phyloP scores from a whole-genome alignment of 1,140 invertebrate genomes.

The Drosophila dunni region DNA sequence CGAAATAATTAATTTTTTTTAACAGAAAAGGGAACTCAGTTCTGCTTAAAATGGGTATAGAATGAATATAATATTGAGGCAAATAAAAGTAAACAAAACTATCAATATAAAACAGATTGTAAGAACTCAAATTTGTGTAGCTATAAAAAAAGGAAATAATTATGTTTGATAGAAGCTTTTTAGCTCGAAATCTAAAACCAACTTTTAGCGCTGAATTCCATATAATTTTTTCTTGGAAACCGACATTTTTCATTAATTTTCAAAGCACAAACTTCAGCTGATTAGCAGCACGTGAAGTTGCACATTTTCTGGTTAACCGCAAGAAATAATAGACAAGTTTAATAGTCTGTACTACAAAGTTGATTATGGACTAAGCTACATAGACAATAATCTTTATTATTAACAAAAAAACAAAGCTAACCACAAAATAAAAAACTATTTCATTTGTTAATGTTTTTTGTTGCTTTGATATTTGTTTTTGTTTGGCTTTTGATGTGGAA shows the following conservation, averaged over 20 bases:
- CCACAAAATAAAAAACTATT: slow-evolving; percentile 25
- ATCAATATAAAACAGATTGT: too few relatives aligned
- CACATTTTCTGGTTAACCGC: slow-evolving; percentile 29
- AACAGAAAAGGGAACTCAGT: too few relatives aligned
- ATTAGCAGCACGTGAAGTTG: slow-evolving; percentile 21
- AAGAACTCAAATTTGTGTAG: too few relatives aligned
- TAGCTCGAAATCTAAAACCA: too few relatives aligned
- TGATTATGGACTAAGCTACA: not conserved
- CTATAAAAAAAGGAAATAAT: too few relatives aligned
- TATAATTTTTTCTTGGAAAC: slow-evolving; percentile 1
- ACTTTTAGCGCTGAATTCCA: too few relatives aligned
- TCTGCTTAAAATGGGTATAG: too few relatives aligned
- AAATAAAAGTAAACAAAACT: too few relatives aligned
- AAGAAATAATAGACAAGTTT: slow-evolving; percentile 24
- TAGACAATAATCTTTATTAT: slow-evolving; percentile 6
- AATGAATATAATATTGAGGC: too few relatives aligned
- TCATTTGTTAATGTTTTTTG: slow-evolving; percentile 11
- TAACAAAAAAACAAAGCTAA: slow-evolving; percentile 27
- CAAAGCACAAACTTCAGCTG: not conserved
- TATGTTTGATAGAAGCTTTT: too few relatives aligned
- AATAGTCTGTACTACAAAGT: not conserved
- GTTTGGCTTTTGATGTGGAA: slow-evolving; percentile 8
- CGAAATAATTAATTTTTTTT: too few relatives aligned
- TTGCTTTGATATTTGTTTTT: slow-evolving; percentile 28
- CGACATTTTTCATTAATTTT: not conserved